phyloP scores from a whole-genome alignment of 2,888 invertebrate genomes.

The Clitarchus hookeri region DNA sequence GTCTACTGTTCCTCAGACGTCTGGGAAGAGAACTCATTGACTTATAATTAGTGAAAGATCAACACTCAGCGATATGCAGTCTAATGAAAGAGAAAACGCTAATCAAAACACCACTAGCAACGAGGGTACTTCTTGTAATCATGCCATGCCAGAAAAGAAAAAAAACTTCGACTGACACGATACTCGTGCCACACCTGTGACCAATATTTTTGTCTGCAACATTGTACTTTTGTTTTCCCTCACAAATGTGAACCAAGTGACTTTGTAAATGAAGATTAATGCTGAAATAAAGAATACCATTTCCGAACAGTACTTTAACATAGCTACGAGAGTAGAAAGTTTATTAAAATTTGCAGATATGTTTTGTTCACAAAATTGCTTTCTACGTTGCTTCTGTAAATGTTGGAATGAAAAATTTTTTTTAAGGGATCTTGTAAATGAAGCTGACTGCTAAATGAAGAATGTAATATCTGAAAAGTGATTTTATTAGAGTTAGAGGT shows the following conservation, averaged over 20 bases:
- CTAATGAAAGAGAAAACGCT: background rate
- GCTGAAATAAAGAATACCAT: background rate
- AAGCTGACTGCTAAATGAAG: too few species aligned
- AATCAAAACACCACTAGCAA: background rate
- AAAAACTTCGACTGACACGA: background rate
- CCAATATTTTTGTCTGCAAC: background rate
- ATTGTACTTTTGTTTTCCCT: background rate
- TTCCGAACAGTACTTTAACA: background rate
- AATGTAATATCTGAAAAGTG: too few species aligned
- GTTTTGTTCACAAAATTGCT: background rate
- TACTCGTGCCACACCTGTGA: background rate
- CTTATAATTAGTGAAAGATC: background rate
- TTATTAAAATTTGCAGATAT: background rate
- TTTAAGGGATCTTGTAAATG: too few species aligned
- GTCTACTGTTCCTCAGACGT: background rate
- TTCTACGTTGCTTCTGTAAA: background rate
- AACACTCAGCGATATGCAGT: background rate
- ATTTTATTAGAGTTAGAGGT: too few species aligned
- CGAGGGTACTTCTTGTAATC: background rate
- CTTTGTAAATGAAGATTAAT: background rate
- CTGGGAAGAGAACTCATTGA: background rate
- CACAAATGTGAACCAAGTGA: background rate
- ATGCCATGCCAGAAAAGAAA: background rate
- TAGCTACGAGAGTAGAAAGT: background rate
- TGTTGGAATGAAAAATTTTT: background rate